A percentile compares a stretch with the other conserved stretches of the same genome.
phyloP scores from a whole-genome alignment of 2,888 invertebrate species.

The Noctua janthe region DNA sequence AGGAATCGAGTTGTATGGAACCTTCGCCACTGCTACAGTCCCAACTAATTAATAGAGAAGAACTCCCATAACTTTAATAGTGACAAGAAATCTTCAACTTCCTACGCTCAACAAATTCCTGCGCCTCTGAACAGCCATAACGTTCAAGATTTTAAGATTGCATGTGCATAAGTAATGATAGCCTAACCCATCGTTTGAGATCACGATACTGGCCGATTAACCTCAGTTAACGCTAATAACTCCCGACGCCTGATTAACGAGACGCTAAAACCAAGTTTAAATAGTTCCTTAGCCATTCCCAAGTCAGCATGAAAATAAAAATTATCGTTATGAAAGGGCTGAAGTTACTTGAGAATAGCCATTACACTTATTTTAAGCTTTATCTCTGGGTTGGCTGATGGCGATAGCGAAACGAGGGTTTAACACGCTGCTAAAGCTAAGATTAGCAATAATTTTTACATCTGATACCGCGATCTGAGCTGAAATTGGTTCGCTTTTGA shows the following conservation, averaged over 20 bases:
- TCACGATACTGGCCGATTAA: constrained; percentile 59
- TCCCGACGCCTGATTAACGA: constrained; percentile 47
- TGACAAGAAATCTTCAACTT: constrained; percentile 6
- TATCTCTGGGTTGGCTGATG: constrained; percentile 40
- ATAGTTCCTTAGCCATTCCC: constrained; percentile 49
- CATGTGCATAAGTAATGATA: constrained; percentile 57
- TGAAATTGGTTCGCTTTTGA: constrained; percentile 21
- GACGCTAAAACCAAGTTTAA: constrained; percentile 47
- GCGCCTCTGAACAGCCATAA: constrained; percentile 25
- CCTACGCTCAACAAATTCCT: constrained; percentile 2
- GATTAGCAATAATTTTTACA: constrained; percentile 51
- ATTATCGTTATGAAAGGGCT: constrained; percentile 55
- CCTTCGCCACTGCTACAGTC: background rate
- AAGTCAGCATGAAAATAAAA: constrained; percentile 60
- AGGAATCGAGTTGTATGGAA: too few species aligned
- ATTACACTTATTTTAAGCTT: constrained; percentile 47
- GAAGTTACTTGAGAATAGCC: constrained; percentile 55
- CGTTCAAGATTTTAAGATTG: constrained; percentile 46
- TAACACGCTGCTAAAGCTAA: constrained; percentile 48
- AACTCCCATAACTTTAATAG: background rate
- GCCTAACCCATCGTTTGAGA: constrained; percentile 36
- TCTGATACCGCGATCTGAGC: constrained; percentile 24
- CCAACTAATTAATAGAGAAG: constrained; percentile 10
- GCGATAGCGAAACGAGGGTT: constrained; percentile 47
- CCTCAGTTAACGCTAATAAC: constrained; percentile 48